These are phyloP conservation scores for Caenorhabditis sp. DNA, from an alignment of 2,888 invertebrate species.

Conservation along the genomic window DNA sequence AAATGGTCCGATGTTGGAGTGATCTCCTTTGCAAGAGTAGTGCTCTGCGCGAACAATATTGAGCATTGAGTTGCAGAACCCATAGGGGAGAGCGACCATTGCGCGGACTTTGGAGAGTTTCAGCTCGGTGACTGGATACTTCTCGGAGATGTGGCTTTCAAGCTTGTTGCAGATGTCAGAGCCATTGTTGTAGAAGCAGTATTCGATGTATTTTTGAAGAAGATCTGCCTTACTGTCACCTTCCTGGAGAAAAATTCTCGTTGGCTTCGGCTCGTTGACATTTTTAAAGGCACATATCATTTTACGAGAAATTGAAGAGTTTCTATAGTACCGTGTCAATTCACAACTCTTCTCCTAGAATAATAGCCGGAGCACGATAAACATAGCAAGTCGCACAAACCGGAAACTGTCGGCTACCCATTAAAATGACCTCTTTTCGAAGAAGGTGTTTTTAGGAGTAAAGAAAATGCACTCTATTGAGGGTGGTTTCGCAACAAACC, in stretches of 20 bases:
- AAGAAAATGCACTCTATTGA: no score
- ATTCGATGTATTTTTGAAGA: slow-evolving; percentile 32
- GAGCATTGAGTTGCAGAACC: slow-evolving; percentile 61
- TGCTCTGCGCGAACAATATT: slow-evolving; percentile 43
- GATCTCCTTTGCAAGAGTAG: slow-evolving; percentile 45
- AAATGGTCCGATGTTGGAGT: slow-evolving; percentile 65
- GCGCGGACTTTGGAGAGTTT: slow-evolving; percentile 45
- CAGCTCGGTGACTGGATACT: slow-evolving; percentile 32
- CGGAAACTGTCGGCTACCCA: no score
- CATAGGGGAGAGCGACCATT: slow-evolving; percentile 57
- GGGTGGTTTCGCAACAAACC: no score
- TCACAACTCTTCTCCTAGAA: no score
- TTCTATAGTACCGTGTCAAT: no score
- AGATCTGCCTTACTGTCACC: slow-evolving; percentile 30
- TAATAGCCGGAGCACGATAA: no score
- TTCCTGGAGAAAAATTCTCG: slow-evolving; percentile 14
- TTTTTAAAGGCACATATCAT: no score
- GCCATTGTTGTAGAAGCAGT: slow-evolving; percentile 28
- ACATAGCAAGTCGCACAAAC: no score
- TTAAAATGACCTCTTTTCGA: no score
- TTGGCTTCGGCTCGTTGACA: no score
- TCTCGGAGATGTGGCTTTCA: slow-evolving; percentile 27
- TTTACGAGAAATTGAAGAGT: no score
- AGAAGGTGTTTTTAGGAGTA: no score
- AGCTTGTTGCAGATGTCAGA: slow-evolving; percentile 26